These are phyloP conservation scores for Meandrusa payeni DNA, from an alignment of 2,888 invertebrate genomes.

Conservation along the genomic window DNA sequence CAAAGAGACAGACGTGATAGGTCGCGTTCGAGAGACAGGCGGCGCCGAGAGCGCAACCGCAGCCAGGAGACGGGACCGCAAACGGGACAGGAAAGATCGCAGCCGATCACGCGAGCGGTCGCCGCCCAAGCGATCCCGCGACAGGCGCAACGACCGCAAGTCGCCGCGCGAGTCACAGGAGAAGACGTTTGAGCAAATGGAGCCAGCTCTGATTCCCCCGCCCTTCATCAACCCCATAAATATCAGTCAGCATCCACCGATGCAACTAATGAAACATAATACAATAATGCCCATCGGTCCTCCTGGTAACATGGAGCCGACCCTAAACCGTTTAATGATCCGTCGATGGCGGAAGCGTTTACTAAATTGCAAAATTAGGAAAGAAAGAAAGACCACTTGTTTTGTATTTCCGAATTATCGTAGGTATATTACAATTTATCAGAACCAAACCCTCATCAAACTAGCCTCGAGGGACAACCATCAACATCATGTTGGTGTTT, in stretches of 20 bases:
- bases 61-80: conserved; percentile 78
- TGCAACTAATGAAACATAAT: conserved; percentile 33
- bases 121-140: conserved; percentile 71
- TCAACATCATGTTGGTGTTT: too few species aligned
- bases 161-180: conserved; percentile 56
- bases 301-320: conserved; percentile 26
- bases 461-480: too few species aligned
- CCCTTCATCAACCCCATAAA: conserved; percentile 33
- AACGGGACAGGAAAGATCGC: conserved; percentile 75
- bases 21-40: conserved; percentile 81
- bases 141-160: conserved; percentile 70
- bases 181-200: conserved; percentile 28
- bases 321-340: conserved; percentile 47
- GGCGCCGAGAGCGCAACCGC: conserved; percentile 80
- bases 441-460: too few species aligned
- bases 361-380: conserved; percentile 68
- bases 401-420: conserved; percentile 53
- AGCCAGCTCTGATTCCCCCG: conserved; percentile 28
- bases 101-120: conserved; percentile 80
- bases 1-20: conserved; percentile 74
- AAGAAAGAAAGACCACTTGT: conserved; percentile 78
- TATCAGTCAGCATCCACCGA: conserved; percentile 28
- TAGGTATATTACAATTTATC: conserved; percentile 85
- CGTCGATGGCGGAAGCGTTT: conserved; percentile 53
- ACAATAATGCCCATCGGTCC: conserved; percentile 39